Evolutionary conservation across 2,797 vertebrate genomes (phyloP), one percentile per base, ranked within the genome.

Genomic region (Meda fulgida): DNA sequence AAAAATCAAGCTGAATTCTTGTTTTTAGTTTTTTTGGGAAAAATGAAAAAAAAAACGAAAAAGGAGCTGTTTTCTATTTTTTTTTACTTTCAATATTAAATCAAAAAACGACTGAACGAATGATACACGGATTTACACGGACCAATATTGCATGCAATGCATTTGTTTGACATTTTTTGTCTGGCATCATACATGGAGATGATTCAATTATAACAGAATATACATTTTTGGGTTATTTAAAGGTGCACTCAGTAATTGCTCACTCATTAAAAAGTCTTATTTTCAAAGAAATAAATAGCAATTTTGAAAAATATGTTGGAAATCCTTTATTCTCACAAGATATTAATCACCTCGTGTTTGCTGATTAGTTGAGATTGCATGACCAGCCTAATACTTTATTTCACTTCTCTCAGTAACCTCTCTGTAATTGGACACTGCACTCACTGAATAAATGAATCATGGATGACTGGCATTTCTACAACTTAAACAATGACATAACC

Each of bases 401-500:
- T 48, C 26, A 79, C 38, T 43, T 63, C 26, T 51, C 71, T 73
- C 23, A 14, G 16, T 48, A 48, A 78, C 40, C n/a, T 18, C 38
- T 78, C 60, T 78, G 58, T 43, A 78, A 31, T 23, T 46, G 58
- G n/a, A 79, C 58, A 40, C 58, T 78, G 38, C 10, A 0, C 18
- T 43, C 55, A n/a, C 36, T 65, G 38, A 65, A 53, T 34, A 23
- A 23, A 79, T 66, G 0, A 65, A 31, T 66, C 77, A 66, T 13
- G 26, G 38, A 63, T 78, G 76, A 63, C 36, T 66, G 26, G 16
- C 60, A 66, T 46, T 48, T 79, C 26, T 43, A 65, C 77, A 79
- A 79, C 5, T 65, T 21, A 43, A 43, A 71, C 23, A 60, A 29
- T 81, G 36, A 58, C n/a, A 81, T 26, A 40, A 81, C 66, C 21